phyloP scores from a whole-genome alignment of 2,888 invertebrate genomes.

The Celastrina argiolus region DNA sequence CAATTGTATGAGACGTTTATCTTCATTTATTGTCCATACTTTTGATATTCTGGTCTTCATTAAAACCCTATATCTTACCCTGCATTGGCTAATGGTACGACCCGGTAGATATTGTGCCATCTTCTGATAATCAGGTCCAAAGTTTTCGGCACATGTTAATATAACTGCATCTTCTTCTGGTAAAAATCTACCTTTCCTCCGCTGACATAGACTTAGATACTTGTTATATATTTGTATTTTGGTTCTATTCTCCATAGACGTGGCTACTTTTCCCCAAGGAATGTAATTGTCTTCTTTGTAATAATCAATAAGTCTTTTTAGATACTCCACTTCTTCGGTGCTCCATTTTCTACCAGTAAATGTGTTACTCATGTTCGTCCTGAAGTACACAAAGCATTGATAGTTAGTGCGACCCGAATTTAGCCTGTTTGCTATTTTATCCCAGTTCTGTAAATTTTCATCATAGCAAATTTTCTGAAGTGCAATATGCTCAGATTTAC shows the following conservation, averaged over 20 bases:
- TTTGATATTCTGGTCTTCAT: constrained; percentile 57
- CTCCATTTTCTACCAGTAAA: constrained; percentile 77
- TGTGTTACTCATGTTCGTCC: constrained; percentile 63
- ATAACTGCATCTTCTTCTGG: constrained; percentile 82
- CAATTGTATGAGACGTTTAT: constrained; percentile 75
- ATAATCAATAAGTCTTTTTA: constrained; percentile 80
- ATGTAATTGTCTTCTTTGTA: constrained; percentile 81
- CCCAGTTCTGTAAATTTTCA: constrained; percentile 81
- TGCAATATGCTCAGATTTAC: constrained; percentile 45
- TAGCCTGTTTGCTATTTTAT: constrained; percentile 77
- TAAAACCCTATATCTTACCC: constrained; percentile 77
- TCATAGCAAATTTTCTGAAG: constrained; percentile 47
- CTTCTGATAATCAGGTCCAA: constrained; percentile 80
- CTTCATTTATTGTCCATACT: constrained; percentile 80
- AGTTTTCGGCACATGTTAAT: constrained; percentile 78
- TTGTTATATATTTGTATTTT: constrained; percentile 82
- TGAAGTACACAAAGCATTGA: constrained; percentile 83
- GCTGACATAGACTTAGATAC: constrained; percentile 55
- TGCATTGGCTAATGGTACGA: constrained; percentile 79
- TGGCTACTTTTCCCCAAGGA: constrained; percentile 84
- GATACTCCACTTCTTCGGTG: constrained; percentile 81
- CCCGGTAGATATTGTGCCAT: constrained; percentile 78
- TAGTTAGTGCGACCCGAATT: constrained; percentile 80
- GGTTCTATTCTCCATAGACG: constrained; percentile 79
- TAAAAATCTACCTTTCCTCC: constrained; percentile 80